A percentile compares a stretch with the other conserved stretches of the same genome.
phyloP scores from a whole-genome alignment of 2,797 vertebrate species.

The Cryptoprocta ferox region DNA sequence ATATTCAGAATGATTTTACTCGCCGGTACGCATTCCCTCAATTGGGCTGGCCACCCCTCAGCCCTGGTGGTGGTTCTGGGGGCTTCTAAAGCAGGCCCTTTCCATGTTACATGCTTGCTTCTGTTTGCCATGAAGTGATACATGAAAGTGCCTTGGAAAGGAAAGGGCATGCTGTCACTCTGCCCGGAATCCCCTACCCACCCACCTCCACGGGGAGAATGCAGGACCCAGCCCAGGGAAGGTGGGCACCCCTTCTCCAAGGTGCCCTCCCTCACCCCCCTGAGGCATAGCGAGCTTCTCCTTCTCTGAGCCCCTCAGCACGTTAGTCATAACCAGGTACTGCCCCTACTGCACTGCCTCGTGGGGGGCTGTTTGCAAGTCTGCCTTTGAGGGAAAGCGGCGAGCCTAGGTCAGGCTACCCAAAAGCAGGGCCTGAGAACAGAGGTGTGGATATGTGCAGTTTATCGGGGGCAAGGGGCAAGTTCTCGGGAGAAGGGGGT shows the following conservation, averaged over 20 bases:
- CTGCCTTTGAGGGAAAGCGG: background rate
- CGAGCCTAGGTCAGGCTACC: background rate
- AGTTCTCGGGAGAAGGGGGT: background rate
- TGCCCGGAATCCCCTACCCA: background rate
- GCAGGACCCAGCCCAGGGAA: background rate
- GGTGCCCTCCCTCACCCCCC: background rate
- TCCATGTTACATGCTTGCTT: background rate
- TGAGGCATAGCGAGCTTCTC: background rate
- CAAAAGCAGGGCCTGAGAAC: background rate
- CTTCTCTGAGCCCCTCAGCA: background rate
- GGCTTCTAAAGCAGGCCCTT: background rate
- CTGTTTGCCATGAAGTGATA: background rate
- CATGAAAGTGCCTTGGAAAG: background rate
- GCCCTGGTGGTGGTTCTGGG: background rate
- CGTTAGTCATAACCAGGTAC: background rate
- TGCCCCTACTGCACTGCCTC: background rate
- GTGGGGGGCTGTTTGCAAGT: background rate
- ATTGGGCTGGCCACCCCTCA: background rate
- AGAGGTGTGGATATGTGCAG: background rate
- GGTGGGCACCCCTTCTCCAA: background rate
- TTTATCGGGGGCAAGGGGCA: rapidly evolving
- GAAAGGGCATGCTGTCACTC: background rate
- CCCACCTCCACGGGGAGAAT: background rate
- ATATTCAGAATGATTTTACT: background rate
- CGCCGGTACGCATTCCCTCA: background rate